These are phyloP conservation scores for Grantiella picta DNA, from an alignment of 2,113 vertebrate genomes.

Conservation along the genomic window DNA sequence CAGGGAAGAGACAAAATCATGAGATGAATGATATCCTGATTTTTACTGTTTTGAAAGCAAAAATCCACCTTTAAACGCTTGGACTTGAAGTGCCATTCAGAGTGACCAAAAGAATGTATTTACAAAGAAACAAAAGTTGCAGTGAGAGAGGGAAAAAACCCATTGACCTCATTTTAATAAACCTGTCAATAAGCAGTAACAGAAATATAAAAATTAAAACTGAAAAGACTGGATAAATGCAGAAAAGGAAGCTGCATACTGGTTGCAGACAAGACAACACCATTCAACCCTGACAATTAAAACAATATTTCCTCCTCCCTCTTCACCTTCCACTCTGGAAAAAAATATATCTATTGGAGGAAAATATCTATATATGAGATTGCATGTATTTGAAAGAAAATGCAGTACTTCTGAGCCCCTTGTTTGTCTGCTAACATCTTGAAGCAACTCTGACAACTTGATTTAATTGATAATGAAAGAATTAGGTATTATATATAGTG, in stretches of 20 bases:
- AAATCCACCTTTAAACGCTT: neutral
- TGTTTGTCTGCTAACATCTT: neutral
- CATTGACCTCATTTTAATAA: neutral
- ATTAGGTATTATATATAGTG: neutral
- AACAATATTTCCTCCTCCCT: neutral
- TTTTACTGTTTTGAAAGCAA: neutral
- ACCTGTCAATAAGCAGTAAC: neutral
- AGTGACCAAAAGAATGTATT: neutral
- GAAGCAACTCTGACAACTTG: neutral
- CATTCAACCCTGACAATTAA: neutral
- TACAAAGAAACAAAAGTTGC: neutral
- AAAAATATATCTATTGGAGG: neutral
- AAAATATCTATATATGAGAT: neutral
- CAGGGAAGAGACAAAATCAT: neutral
- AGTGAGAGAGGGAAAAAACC: neutral
- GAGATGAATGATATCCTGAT: neutral
- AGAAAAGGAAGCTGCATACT: neutral
- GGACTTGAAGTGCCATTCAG: neutral
- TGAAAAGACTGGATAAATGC: neutral
- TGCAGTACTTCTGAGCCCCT: neutral
- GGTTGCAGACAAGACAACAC: neutral
- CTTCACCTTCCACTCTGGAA: neutral
- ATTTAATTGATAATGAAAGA: conserved; percentile 25
- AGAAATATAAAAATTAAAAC: neutral
- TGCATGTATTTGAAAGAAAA: neutral